Base-by-base conservation (phyloP, 2,113 vertebrate species). In the Lynx canadensis region DNA sequence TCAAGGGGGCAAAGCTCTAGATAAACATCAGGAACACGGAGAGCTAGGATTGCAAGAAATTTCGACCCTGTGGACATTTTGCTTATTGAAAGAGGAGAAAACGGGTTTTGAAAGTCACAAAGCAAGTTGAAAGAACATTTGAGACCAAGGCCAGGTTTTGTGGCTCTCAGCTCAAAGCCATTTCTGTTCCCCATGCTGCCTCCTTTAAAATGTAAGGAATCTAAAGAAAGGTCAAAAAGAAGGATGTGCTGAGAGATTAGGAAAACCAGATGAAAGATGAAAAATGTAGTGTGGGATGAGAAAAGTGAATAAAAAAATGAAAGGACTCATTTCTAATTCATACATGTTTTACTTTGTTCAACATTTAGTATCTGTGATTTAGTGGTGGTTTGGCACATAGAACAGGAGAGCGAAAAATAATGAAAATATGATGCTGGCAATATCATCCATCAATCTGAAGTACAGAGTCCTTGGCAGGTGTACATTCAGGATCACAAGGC, bases 311-410 rank as follows among this genome's bases (percentile, higher is more conserved):
- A 66, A 90, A 63, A 79, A 87, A 76, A 65, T 38, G 38, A 89
- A 96, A 91, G 14, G 45, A 50, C 63, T 96, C 50, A 93, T 95
- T 97, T 97, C 68, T 95, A 83, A 97, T 97, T 95, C 92, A 96
- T 96, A 94, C 76, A 74, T 92, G 52, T 95, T 97, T 93, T 36
- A 95, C 71, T 96, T 95, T 82, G 92, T 96, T 97, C 76, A 92
- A 14, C 50, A 41, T 85, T 96, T 93, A 86, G 27, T 69, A 31
- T 93, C 90, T 97, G 55, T 96, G 94, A 97, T 89, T 95, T 97
- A 96, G 73, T 96, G 81, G 87, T 84, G 83, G 52, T 89, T 97
- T 97, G 93, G 93, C 88, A 93, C 69, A 93, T 31, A 21, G 83
- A 91, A 38, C 5, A 88, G 50, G 38, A 95, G 66, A 95, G 78